These are phyloP conservation scores for Vicugna pacos DNA, from an alignment of 2,113 vertebrate species.

Conservation along the genomic window DNA sequence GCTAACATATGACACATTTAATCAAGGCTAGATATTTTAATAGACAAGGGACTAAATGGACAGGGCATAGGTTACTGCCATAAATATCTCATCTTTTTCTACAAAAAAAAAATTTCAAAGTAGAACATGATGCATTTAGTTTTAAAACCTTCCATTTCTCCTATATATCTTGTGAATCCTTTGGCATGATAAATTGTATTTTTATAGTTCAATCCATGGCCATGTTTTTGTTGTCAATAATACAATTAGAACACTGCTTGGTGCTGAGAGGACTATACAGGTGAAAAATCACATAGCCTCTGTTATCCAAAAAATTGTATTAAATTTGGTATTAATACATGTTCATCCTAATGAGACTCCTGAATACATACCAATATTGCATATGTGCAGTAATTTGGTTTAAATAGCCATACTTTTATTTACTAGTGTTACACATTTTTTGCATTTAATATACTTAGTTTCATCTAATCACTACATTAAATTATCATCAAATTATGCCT, in stretches of 20 bases:
- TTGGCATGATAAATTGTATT: neutral
- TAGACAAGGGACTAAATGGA: neutral
- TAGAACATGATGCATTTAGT: neutral
- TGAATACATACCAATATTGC: neutral
- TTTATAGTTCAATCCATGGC: neutral
- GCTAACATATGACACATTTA: neutral
- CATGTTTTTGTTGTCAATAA: neutral
- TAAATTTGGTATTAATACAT: neutral
- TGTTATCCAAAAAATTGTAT: neutral
- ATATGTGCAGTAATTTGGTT: neutral
- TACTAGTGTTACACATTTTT: conserved; percentile 6
- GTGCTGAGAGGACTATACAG: neutral
- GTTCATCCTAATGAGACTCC: neutral
- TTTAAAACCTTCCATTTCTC: neutral
- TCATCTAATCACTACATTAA: conserved; percentile 12
- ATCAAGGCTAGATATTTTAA: neutral
- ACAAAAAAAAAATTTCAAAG: neutral
- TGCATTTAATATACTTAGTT: conserved; percentile 27
- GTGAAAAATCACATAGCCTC: neutral
- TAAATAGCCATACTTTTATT: neutral
- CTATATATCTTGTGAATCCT: neutral
- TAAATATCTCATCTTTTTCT: neutral
- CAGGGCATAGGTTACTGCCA: neutral
- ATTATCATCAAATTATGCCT: conserved; percentile 38
- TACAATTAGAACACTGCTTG: neutral